Percentiles rank a stretch among this genome's conserved stretches.
Evolutionary conservation across 2,113 vertebrate species (phyloP).

Genomic region (Spheniscus mendiculus): DNA sequence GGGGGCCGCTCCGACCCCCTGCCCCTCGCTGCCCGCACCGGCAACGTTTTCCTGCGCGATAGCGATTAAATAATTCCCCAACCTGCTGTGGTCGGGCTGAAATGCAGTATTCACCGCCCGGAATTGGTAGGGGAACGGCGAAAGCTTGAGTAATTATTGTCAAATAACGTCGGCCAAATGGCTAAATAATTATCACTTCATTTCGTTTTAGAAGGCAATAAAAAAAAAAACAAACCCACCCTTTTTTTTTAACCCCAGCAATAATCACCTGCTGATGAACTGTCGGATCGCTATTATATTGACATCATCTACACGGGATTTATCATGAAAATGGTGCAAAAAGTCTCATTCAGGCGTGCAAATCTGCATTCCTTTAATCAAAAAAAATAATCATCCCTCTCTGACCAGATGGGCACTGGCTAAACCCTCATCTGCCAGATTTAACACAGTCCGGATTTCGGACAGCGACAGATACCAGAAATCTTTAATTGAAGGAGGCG

Average conservation of each 20-base stretch:
- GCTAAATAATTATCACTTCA: conserved; percentile 67
- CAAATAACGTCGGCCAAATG: conserved; percentile 31
- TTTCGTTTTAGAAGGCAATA: conserved; percentile 57
- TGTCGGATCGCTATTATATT: conserved; percentile 39
- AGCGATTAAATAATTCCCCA: conserved; percentile 7
- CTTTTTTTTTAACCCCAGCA: not conserved
- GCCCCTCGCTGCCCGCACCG: not conserved
- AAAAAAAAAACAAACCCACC: not conserved
- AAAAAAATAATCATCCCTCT: conserved; percentile 33
- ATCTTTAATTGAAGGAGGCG: conserved; percentile 35
- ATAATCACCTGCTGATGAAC: conserved; percentile 60
- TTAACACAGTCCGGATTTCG: conserved; percentile 54
- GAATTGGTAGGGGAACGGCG: not conserved
- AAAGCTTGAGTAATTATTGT: conserved; percentile 37
- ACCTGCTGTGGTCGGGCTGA: not conserved
- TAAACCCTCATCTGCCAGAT: conserved; percentile 55
- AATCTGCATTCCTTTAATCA: conserved; percentile 48
- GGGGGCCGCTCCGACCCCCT: not conserved
- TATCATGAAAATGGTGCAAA: conserved; percentile 58
- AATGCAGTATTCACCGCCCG: not conserved
- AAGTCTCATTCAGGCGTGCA: conserved; percentile 34
- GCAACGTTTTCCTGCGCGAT: not conserved
- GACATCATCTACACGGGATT: conserved; percentile 24
- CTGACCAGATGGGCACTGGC: conserved; percentile 60
- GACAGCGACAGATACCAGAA: conserved; percentile 33